Evolutionary conservation across 1,140 invertebrate genomes (phyloP).

Genomic region (Aphis craccivora): DNA sequence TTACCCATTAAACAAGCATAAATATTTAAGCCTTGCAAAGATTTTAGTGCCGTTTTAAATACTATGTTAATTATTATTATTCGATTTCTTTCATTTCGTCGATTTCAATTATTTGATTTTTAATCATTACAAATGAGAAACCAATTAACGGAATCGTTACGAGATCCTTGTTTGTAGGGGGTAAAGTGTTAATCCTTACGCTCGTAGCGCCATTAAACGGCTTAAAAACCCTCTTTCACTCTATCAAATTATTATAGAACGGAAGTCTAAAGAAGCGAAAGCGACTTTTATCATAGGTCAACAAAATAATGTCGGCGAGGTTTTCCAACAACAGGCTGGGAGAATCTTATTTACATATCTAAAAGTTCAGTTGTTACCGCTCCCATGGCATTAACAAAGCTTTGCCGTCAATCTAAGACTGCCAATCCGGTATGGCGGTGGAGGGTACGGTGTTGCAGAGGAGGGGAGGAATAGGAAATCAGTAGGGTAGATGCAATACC

Average conservation of each 20-base stretch:
- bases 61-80: constrained; percentile 39
- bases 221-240: constrained; percentile 11
- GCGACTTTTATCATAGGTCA: constrained; percentile 57
- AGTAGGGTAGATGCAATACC: constrained; percentile 30
- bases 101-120: constrained; percentile 36
- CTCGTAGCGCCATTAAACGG: constrained; percentile 36
- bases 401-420: constrained; percentile 57
- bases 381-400: constrained; percentile 56
- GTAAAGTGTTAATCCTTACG: constrained; percentile 21
- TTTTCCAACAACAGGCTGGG: constrained; percentile 31
- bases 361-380: constrained; percentile 58
- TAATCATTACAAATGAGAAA: constrained; percentile 42
- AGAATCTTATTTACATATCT: constrained; percentile 57
- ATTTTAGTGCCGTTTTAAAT: neutral
- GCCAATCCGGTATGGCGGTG: neutral
- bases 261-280: constrained; percentile 35
- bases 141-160: constrained; percentile 51
- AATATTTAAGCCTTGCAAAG: constrained; percentile 5
- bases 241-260: constrained; percentile 5
- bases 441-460: neutral
- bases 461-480: neutral
- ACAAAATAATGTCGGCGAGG: constrained; percentile 56
- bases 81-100: neutral
- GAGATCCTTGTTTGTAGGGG: neutral
- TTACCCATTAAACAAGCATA: neutral